Percentiles rank a stretch among this genome's conserved stretches.
Evolutionary conservation across 2,888 invertebrate species (phyloP).

Genomic region (Neoscelio sp.): DNA sequence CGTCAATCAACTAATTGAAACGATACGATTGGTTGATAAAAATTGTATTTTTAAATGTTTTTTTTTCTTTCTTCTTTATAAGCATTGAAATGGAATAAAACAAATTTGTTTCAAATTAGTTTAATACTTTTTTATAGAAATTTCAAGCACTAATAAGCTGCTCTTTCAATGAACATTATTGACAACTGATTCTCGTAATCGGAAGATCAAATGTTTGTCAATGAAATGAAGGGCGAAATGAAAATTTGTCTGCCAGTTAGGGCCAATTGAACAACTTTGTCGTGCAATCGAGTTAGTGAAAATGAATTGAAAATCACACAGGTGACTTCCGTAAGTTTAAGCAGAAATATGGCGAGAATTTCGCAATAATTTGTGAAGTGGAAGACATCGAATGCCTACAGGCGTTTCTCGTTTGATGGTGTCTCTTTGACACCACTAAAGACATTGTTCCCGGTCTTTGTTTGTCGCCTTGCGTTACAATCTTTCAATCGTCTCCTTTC

Average conservation of each 20-base stretch:
- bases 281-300: constrained; percentile 23
- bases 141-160: background rate
- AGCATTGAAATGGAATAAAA: too few relatives aligned
- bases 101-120: too few relatives aligned
- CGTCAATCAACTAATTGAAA: too few relatives aligned
- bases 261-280: constrained; percentile 14
- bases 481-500: constrained; percentile 32
- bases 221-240: constrained; percentile 32
- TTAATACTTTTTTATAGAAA: too few relatives aligned
- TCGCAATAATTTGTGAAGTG: constrained; percentile 64
- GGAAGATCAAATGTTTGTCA: constrained; percentile 24
- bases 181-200: constrained; percentile 21
- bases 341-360: constrained; percentile 62
- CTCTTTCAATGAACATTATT: background rate
- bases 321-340: constrained; percentile 55
- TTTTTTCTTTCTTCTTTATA: too few relatives aligned
- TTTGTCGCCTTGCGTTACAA: constrained; percentile 61
- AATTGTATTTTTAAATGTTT: too few relatives aligned
- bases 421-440: constrained; percentile 65
- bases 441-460: constrained; percentile 59
- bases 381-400: constrained; percentile 52
- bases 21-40: too few relatives aligned
- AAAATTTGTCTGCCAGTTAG: constrained; percentile 3
- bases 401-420: constrained; percentile 66
- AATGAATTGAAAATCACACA: constrained; percentile 60